Percentiles rank a stretch among this genome's conserved stretches.
Conservation (phyloP, 37 sponge, comb jelly and placozoan species). For the Sycon ciliatum region DNA sequence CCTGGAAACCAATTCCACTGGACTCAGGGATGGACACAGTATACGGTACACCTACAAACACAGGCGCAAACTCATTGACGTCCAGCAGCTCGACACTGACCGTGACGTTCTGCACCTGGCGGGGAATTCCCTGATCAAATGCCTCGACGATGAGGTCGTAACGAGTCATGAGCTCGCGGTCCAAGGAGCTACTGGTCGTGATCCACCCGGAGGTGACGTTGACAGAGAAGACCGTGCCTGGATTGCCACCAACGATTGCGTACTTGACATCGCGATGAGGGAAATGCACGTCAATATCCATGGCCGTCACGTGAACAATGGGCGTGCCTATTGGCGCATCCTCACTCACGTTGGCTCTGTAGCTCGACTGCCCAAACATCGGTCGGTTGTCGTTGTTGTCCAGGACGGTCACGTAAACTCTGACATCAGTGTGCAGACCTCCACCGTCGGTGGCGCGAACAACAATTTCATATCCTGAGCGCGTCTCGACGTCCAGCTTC, state of each 20-base stretch:
- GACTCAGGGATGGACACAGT: too few species aligned
- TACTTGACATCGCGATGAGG: constrained; percentile 58
- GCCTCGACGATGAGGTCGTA: background rate
- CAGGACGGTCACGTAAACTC: background rate
- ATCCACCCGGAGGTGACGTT: constrained; percentile 31
- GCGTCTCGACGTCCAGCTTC: constrained; percentile 53
- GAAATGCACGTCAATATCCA: constrained; percentile 56
- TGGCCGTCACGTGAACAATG: constrained; percentile 25
- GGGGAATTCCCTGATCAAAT: background rate
- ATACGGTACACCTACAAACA: too few species aligned
- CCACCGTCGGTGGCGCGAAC: constrained; percentile 52
- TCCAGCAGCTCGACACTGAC: constrained; percentile 33
- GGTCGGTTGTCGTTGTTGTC: constrained; percentile 1
- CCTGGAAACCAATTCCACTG: too few species aligned
- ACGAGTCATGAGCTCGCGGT: background rate
- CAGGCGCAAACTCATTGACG: constrained; percentile 48
- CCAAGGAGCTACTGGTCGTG: background rate
- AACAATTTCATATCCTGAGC: constrained; percentile 23
- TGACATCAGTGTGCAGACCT: background rate
- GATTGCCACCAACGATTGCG: constrained; percentile 24
- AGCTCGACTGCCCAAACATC: background rate
- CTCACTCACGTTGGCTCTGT: constrained; percentile 38
- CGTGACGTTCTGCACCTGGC: too few species aligned
- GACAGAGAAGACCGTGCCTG: constrained; percentile 29
- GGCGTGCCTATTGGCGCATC: constrained; percentile 21